Evolutionary conservation across 1,140 invertebrate species (phyloP).

Genomic region (Pseudomyrmex sp.): DNA sequence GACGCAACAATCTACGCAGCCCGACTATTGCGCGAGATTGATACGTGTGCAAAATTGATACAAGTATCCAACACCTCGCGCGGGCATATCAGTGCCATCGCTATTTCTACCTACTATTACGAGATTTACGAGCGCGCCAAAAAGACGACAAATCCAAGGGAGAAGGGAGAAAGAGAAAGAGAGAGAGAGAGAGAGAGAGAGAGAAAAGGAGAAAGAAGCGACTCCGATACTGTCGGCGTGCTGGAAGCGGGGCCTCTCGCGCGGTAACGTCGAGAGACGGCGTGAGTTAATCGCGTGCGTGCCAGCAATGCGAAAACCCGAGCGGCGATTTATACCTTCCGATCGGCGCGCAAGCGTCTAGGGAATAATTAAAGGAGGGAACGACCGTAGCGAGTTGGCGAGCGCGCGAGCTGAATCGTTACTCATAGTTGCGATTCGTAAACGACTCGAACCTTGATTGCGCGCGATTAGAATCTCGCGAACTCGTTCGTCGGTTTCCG

Average conservation of each 20-base stretch:
- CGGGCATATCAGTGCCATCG: conserved; percentile 44
- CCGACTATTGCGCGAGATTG: conserved; percentile 18
- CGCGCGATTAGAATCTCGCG: conserved; percentile 56
- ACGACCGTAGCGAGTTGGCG: background rate
- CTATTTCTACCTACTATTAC: conserved; percentile 51
- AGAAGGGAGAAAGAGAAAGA: too few relatives aligned
- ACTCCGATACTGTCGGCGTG: conserved; percentile 23
- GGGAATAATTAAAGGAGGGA: conserved; percentile 70
- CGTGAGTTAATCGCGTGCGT: conserved; percentile 66
- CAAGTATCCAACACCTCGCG: conserved; percentile 38
- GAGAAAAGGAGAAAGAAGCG: conserved; percentile 14
- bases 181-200: background rate
- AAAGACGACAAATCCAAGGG: conserved; percentile 11
- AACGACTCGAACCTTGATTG: conserved; percentile 46
- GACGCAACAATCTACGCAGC: background rate
- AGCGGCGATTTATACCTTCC: conserved; percentile 68
- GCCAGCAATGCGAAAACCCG: conserved; percentile 58
- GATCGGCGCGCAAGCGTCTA: conserved; percentile 60
- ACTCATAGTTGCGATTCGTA: conserved; percentile 53
- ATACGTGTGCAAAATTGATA: conserved; percentile 57
- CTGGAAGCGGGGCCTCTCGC: conserved; percentile 2
- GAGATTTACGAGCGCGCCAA: conserved; percentile 43
- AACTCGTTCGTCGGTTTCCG: conserved; percentile 44
- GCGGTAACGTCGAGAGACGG: conserved; percentile 32
- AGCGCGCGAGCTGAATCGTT: conserved; percentile 41